These are phyloP conservation scores for Pocillopora verrucosa DNA, from an alignment of 64 coral and sea anemone genomes.

Conservation along the genomic window DNA sequence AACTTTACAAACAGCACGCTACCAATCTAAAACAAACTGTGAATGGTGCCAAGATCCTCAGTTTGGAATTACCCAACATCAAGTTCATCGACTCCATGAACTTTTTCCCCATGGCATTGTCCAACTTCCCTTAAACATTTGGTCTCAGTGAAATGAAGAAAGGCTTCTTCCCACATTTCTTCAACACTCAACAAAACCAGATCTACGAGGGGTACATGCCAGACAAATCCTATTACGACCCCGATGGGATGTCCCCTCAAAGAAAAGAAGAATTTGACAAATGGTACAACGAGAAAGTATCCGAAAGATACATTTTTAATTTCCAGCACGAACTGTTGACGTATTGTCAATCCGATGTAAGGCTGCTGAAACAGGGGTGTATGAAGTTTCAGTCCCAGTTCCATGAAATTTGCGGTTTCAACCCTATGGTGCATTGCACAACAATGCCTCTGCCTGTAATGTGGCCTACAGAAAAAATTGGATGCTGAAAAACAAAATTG, in stretches of 20 bases:
- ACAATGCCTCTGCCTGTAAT: constrained; percentile 50
- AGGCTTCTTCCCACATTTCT: constrained; percentile 38
- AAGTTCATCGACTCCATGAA: constrained; percentile 31
- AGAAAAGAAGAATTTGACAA: no score
- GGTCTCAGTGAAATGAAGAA: not conserved
- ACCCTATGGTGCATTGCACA: not conserved
- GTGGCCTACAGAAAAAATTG: no score
- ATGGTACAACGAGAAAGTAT: not conserved
- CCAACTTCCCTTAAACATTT: constrained; percentile 10
- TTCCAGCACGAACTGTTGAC: no score
- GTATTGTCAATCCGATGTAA: no score
- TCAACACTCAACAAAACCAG: constrained; percentile 16
- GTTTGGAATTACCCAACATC: not conserved
- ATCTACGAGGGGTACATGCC: no score
- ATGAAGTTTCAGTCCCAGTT: no score
- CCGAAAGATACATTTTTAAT: no score
- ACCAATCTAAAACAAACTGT: not conserved
- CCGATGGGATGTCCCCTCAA: no score
- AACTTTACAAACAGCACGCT: not conserved
- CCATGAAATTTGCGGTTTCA: not conserved
- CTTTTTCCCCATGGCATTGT: constrained; percentile 42
- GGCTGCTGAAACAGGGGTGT: no score
- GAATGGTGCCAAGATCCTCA: constrained; percentile 34
- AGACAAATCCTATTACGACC: no score
- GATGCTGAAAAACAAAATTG: no score